Evolutionary conservation across 2,113 vertebrate species (phyloP).

Genomic region (Redunca redunca): DNA sequence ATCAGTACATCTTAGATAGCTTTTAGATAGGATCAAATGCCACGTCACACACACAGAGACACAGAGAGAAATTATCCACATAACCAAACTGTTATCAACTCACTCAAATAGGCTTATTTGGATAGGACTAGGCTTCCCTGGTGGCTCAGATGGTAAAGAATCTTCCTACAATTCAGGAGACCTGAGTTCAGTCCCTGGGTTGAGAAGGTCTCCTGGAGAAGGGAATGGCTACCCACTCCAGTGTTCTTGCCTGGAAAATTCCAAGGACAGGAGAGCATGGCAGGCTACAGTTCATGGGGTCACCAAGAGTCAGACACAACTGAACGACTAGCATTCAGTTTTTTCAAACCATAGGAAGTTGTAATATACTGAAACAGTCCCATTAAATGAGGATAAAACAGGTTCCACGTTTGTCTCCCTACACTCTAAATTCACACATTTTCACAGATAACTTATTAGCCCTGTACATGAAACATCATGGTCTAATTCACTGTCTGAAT

Average conservation of each 20-base stretch:
- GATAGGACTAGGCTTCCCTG: background rate
- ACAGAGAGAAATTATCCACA: background rate
- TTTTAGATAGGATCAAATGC: background rate
- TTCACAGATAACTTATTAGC: background rate
- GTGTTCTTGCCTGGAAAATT: background rate
- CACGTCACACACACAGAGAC: fast-evolving
- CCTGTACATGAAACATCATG: background rate
- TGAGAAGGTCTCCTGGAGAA: background rate
- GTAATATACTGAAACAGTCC: background rate
- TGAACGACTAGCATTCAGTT: background rate
- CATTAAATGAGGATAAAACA: background rate
- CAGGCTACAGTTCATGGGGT: background rate
- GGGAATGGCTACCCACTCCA: background rate
- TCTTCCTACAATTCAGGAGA: background rate
- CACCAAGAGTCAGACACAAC: background rate
- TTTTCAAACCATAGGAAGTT: background rate
- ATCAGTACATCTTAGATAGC: background rate
- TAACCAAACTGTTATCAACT: background rate
- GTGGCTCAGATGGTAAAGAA: background rate
- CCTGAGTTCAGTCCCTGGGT: background rate
- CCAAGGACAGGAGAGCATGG: background rate
- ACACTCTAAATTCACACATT: background rate
- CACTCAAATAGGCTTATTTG: background rate
- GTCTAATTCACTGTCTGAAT: background rate
- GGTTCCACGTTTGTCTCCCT: too few relatives aligned